A percentile compares a stretch with the other conserved stretches of the same genome.
These are phyloP conservation scores for Nansenia antarctica DNA, from an alignment of 2,113 vertebrate species.

Conservation along the genomic window DNA sequence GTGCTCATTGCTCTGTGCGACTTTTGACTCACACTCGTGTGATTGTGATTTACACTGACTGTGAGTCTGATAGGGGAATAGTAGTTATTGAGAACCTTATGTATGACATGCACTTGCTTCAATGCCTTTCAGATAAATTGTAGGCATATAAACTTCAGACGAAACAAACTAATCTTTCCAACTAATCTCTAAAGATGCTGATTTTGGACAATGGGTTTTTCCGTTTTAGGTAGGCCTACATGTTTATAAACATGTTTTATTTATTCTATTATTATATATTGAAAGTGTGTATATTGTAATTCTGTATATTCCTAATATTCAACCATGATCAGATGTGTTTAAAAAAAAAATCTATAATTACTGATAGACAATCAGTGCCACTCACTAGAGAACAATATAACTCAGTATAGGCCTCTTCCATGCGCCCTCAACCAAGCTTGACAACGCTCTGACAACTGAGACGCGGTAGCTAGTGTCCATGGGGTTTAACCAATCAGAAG, in stretches of 20 bases:
- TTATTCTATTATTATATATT: neutral
- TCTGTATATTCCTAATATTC: neutral
- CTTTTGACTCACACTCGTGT: neutral
- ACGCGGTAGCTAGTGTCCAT: neutral
- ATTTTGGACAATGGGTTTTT: neutral
- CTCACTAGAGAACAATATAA: neutral
- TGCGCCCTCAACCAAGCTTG: conserved; percentile 61
- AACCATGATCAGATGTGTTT: neutral
- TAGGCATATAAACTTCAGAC: too few relatives aligned
- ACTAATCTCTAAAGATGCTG: too few relatives aligned
- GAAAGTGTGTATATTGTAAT: too few relatives aligned
- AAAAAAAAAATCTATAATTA: neutral
- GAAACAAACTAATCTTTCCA: too few relatives aligned
- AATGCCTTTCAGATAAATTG: too few relatives aligned
- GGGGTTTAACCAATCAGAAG: conserved; percentile 52
- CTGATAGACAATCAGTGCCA: neutral
- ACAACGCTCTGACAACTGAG: conserved; percentile 42
- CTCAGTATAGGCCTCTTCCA: neutral
- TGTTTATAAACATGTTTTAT: neutral
- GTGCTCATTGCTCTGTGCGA: neutral
- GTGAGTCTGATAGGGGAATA: too few relatives aligned
- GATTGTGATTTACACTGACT: too few relatives aligned
- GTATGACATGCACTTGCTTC: too few relatives aligned
- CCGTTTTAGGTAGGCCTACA: neutral
- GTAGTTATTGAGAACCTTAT: too few relatives aligned